Evolutionary conservation across 2,888 invertebrate genomes (phyloP).

Genomic region (Cerceris rybyensis): DNA sequence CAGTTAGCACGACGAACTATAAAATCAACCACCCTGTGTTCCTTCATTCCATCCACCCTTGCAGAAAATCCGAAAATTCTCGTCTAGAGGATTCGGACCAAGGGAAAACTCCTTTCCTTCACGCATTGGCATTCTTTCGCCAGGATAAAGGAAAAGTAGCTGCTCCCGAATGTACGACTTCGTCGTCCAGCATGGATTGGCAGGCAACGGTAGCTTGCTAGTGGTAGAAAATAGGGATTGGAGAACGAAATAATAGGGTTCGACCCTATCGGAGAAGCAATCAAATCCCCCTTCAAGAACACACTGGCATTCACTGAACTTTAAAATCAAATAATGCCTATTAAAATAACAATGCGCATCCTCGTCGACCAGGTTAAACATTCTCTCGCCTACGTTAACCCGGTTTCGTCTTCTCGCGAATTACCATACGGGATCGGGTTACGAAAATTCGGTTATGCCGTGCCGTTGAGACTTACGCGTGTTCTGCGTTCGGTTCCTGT

Average conservation of each 20-base stretch:
- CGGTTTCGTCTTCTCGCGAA: slow-evolving; percentile 63
- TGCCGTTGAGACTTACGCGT: slow-evolving; percentile 51
- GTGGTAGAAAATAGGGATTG: slow-evolving; percentile 62
- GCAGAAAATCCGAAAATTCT: neutral
- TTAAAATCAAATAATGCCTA: slow-evolving; percentile 82
- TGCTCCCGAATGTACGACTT: slow-evolving; percentile 59
- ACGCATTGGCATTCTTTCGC: slow-evolving; percentile 34
- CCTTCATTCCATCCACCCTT: no score
- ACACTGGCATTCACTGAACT: slow-evolving; percentile 80
- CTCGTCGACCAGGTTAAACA: slow-evolving; percentile 78
- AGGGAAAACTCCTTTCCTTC: slow-evolving; percentile 2
- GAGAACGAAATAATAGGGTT: slow-evolving; percentile 78
- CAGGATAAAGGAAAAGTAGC: slow-evolving; percentile 53
- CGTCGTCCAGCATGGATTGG: slow-evolving; percentile 34
- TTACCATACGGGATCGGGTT: slow-evolving; percentile 82
- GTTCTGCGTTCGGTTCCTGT: slow-evolving; percentile 14
- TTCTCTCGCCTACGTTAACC: slow-evolving; percentile 76
- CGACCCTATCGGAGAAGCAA: slow-evolving; percentile 79
- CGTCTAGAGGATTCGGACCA: neutral
- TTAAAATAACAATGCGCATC: slow-evolving; percentile 81
- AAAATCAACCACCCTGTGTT: no score
- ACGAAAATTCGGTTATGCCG: slow-evolving; percentile 78
- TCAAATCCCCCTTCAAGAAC: slow-evolving; percentile 79
- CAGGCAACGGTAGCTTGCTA: slow-evolving; percentile 24
- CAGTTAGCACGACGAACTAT: no score